Evolutionary conservation across 64 coral and sea anemone species (phyloP).

Genomic region (Montipora capricornis): DNA sequence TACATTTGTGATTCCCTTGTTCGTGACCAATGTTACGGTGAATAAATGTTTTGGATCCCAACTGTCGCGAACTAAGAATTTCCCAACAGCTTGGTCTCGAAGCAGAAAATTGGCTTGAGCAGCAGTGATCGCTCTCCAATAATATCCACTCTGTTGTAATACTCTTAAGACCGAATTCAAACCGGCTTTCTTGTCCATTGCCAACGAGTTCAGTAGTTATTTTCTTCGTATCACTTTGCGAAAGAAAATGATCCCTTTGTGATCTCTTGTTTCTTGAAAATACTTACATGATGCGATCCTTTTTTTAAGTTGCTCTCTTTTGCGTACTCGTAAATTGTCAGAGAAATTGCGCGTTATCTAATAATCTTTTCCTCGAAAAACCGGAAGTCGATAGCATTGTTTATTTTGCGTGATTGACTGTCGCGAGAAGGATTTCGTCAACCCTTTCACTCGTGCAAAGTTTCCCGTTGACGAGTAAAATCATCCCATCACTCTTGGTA

Average conservation of each 20-base stretch:
- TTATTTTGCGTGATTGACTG: no score
- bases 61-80: slow-evolving; percentile 74
- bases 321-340: no score
- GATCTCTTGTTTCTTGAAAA: neutral
- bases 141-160: slow-evolving; percentile 71
- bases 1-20: slow-evolving; percentile 52
- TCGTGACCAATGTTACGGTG: slow-evolving; percentile 48
- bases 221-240: neutral
- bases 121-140: slow-evolving; percentile 66
- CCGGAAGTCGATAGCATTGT: no score
- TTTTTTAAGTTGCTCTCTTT: no score
- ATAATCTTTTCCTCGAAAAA: no score
- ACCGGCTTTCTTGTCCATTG: neutral
- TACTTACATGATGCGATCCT: no score
- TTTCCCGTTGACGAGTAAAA: no score
- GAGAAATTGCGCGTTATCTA: no score
- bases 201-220: neutral
- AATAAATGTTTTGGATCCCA: slow-evolving; percentile 69
- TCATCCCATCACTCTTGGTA: no score
- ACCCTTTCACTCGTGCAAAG: no score
- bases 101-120: slow-evolving; percentile 65
- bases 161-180: neutral
- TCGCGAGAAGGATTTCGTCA: no score
- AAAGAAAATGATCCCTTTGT: no score
- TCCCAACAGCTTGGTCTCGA: slow-evolving; percentile 55